Evolutionary conservation across 2,113 vertebrate genomes (phyloP).

Genomic region (Lepus europaeus): DNA sequence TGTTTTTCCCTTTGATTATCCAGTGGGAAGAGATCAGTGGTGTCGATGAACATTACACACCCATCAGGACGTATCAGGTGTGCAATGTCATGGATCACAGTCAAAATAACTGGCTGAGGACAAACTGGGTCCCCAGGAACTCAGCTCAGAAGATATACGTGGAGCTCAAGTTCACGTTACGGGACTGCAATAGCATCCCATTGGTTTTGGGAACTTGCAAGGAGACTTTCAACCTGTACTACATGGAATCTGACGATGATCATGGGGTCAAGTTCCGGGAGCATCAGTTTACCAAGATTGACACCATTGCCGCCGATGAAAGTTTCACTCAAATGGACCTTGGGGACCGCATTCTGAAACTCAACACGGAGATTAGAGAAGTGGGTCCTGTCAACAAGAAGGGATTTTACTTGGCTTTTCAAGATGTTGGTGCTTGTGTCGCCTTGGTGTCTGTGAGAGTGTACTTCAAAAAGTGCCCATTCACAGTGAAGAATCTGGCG

Average conservation of each 20-base stretch:
- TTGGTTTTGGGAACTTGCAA: slow-evolving; percentile 98
- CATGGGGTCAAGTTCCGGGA: slow-evolving; percentile 95
- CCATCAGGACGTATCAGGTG: slow-evolving; percentile 98
- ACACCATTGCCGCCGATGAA: slow-evolving; percentile 98
- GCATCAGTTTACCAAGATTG: slow-evolving; percentile 97
- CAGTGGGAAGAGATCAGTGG: slow-evolving; percentile 99
- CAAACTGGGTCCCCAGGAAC: slow-evolving; percentile 98
- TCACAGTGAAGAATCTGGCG: slow-evolving; percentile 96
- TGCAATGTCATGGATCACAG: slow-evolving; percentile 99
- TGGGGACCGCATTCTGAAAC: slow-evolving; percentile 97
- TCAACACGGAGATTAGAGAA: slow-evolving; percentile 98
- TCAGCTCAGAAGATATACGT: slow-evolving; percentile 98
- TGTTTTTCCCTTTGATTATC: neutral
- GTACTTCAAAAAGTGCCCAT: slow-evolving; percentile 98
- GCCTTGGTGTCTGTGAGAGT: slow-evolving; percentile 94
- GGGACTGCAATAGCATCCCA: slow-evolving; percentile 99
- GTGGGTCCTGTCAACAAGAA: slow-evolving; percentile 96
- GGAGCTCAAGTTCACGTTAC: slow-evolving; percentile 98
- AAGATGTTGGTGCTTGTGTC: slow-evolving; percentile 93
- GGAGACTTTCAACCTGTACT: slow-evolving; percentile 99
- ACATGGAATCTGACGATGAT: slow-evolving; percentile 97
- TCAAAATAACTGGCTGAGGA: slow-evolving; percentile 99
- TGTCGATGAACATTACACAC: slow-evolving; percentile 98
- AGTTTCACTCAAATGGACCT: slow-evolving; percentile 99
- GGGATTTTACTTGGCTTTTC: slow-evolving; percentile 98